These are phyloP conservation scores for Ligdia adustata DNA, from an alignment of 2,888 invertebrate genomes.

Conservation along the genomic window DNA sequence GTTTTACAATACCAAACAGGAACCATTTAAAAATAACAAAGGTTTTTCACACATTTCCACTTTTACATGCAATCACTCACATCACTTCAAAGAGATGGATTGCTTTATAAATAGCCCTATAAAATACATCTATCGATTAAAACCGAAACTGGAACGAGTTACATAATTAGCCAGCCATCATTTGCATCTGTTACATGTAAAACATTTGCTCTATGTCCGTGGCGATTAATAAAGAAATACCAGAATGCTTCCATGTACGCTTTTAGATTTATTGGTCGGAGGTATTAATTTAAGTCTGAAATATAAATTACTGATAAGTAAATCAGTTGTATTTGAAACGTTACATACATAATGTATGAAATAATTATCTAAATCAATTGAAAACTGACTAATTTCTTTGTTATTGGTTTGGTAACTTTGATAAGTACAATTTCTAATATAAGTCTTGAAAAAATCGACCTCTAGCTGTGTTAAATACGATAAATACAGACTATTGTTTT, in stretches of 20 bases:
- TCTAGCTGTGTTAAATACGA: too few species aligned
- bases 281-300: slow-evolving; percentile 39
- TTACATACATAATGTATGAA: too few species aligned
- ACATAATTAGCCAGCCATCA: slow-evolving; percentile 58
- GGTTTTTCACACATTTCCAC: slow-evolving; percentile 20
- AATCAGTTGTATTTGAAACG: neutral
- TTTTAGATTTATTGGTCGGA: slow-evolving; percentile 38
- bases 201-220: slow-evolving; percentile 58
- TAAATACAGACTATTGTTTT: too few species aligned
- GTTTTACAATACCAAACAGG: slow-evolving; percentile 7
- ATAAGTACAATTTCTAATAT: too few species aligned
- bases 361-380: too few species aligned
- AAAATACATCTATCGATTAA: slow-evolving; percentile 51
- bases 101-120: slow-evolving; percentile 31
- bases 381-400: too few species aligned
- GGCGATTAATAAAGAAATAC: slow-evolving; percentile 58
- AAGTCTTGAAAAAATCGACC: too few species aligned
- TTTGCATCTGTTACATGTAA: slow-evolving; percentile 57
- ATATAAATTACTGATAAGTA: slow-evolving; percentile 23
- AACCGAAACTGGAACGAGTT: slow-evolving; percentile 50
- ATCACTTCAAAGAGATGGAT: slow-evolving; percentile 30
- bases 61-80: slow-evolving; percentile 26
- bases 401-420: too few species aligned
- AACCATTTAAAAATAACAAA: slow-evolving; percentile 18
- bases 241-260: slow-evolving; percentile 43